phyloP scores from a whole-genome alignment of 1,140 invertebrate species.

The Zophobas atratus region DNA sequence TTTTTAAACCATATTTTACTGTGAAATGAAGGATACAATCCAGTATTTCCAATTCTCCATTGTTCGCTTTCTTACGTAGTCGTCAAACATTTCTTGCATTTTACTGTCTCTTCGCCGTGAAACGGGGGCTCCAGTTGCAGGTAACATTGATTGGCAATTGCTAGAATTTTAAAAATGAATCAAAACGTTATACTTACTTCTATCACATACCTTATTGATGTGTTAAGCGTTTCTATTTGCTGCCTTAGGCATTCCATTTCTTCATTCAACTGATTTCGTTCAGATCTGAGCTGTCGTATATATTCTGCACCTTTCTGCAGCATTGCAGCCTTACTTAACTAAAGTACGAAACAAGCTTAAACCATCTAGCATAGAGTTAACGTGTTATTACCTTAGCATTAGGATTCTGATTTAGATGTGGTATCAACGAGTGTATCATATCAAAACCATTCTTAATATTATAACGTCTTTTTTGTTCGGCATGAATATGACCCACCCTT shows the following conservation, averaged over 20 bases:
- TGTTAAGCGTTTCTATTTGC: conserved; percentile 92
- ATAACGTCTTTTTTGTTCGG: conserved; percentile 97
- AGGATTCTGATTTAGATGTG: conserved; percentile 91
- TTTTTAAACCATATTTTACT: too few relatives aligned
- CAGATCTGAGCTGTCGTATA: conserved; percentile 90
- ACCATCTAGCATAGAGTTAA: too few relatives aligned
- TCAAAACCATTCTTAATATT: conserved; percentile 99
- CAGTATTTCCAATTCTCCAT: conserved; percentile 98
- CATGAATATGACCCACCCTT: conserved; percentile 92
- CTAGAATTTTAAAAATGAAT: conserved; percentile 69
- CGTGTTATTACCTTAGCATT: conserved; percentile 84
- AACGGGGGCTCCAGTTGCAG: conserved; percentile 95
- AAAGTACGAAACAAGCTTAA: conserved; percentile 20
- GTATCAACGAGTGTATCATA: conserved; percentile 93
- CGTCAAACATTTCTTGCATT: conserved; percentile 95
- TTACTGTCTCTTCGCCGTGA: conserved; percentile 90
- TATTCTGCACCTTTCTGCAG: conserved; percentile 97
- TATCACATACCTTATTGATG: conserved; percentile 84
- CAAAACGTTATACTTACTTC: conserved; percentile 3
- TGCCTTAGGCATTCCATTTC: conserved; percentile 90
- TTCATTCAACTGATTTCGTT: conserved; percentile 89
- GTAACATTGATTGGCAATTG: conserved; percentile 94
- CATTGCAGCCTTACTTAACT: conserved; percentile 96
- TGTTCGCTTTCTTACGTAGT: conserved; percentile 90
- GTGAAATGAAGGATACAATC: conserved; percentile 86